A percentile compares a stretch with the other conserved stretches of the same genome.
Evolutionary conservation across 1,140 invertebrate species (phyloP).

Genomic region (Leptinotarsa texana): DNA sequence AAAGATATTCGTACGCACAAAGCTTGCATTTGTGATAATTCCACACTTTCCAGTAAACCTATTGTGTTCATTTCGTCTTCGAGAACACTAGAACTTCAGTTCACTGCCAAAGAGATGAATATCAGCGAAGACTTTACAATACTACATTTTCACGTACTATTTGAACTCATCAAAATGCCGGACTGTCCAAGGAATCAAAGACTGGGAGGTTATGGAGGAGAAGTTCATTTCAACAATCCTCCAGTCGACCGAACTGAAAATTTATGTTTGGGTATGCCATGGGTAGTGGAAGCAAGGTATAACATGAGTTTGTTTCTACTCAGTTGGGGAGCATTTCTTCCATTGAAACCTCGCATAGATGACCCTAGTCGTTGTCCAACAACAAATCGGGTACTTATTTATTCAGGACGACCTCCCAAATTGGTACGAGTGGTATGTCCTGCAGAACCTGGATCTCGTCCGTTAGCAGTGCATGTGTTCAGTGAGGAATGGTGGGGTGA

Average conservation of each 20-base stretch:
- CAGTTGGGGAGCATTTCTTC: conserved; percentile 70
- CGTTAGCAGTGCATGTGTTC: conserved; percentile 73
- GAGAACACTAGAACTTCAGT: conserved; percentile 65
- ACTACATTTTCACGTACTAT: conserved; percentile 70
- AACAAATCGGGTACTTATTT: conserved; percentile 65
- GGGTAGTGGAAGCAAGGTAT: conserved; percentile 73
- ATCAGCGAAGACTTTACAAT: conserved; percentile 72
- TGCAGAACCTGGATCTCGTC: conserved; percentile 66
- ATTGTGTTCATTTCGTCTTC: conserved; percentile 68
- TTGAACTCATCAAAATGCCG: conserved; percentile 66
- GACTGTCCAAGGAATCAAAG: conserved; percentile 69
- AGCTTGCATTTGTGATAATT: conserved; percentile 74
- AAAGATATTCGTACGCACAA: conserved; percentile 65
- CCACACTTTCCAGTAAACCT: conserved; percentile 60
- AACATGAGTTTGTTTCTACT: conserved; percentile 75
- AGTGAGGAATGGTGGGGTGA: conserved; percentile 71
- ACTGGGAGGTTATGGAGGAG: conserved; percentile 65
- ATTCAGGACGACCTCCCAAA: conserved; percentile 65
- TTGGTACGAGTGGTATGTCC: conserved; percentile 77
- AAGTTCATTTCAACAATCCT: conserved; percentile 64
- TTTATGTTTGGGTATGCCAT: conserved; percentile 73
- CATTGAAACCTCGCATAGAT: conserved; percentile 58
- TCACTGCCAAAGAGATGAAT: conserved; percentile 66
- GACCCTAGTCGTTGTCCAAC: conserved; percentile 66
- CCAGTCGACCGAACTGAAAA: conserved; percentile 65